phyloP scores from a whole-genome alignment of 2,797 vertebrate genomes.

The Anguilla marmorata region DNA sequence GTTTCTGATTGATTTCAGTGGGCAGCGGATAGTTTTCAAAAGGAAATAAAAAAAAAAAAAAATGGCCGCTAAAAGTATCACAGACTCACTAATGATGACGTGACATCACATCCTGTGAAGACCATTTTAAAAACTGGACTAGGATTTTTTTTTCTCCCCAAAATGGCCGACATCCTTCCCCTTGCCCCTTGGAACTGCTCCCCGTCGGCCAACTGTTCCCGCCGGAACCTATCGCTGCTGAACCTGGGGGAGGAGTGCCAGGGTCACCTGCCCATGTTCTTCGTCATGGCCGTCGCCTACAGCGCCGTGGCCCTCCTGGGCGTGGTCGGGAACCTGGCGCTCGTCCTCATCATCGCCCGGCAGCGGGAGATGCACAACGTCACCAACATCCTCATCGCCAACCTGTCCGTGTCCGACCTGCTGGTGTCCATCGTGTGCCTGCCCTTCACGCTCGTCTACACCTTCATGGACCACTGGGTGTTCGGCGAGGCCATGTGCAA shows the following conservation, averaged over 20 bases:
- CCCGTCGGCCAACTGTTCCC: slow-evolving; percentile 45
- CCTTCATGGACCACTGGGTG: slow-evolving; percentile 86
- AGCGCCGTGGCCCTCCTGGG: slow-evolving; percentile 81
- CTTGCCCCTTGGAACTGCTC: slow-evolving; percentile 51
- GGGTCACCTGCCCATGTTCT: slow-evolving; percentile 49
- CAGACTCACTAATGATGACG: neutral
- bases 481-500: slow-evolving; percentile 85
- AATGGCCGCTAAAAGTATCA: slow-evolving; percentile 2
- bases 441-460: slow-evolving; percentile 85
- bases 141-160: neutral
- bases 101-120: slow-evolving; percentile 20
- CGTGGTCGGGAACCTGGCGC: slow-evolving; percentile 77
- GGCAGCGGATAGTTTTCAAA: slow-evolving; percentile 3
- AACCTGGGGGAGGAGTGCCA: slow-evolving; percentile 51
- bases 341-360: slow-evolving; percentile 79
- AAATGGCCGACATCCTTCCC: slow-evolving; percentile 46
- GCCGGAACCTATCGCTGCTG: slow-evolving; percentile 43
- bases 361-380: slow-evolving; percentile 86
- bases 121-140: neutral
- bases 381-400: slow-evolving; percentile 85
- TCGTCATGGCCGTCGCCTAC: slow-evolving; percentile 79
- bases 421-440: slow-evolving; percentile 81
- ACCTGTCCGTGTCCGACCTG: slow-evolving; percentile 83
- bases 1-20: slow-evolving; percentile 23
- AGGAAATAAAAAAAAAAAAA: neutral